Evolutionary conservation across 2,888 invertebrate genomes (phyloP), one percentile per base, ranked within the genome.

Genomic region (Zaprionus lineosus): DNA sequence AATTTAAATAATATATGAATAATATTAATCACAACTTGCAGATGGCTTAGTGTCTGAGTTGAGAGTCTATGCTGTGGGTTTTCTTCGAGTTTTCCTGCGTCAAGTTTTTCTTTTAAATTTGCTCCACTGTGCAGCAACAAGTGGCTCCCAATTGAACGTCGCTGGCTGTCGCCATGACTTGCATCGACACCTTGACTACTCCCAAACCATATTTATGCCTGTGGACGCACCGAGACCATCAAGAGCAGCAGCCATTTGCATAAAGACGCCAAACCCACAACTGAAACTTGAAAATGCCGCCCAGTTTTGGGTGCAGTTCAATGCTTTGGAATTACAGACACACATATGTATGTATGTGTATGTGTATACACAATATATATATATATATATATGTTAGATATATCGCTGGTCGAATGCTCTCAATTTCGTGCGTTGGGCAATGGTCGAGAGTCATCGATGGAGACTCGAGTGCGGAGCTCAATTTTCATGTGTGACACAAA

Each of bases 391-490:
- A n/a, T n/a, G n/a, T n/a, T n/a, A n/a, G n/a, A n/a, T 69, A 51
- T 64, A 60, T 56, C 65, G 77, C 56, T 37, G 36, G 46, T 31
- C 6, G 59, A 28, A 26, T 43, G 74, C 57, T 56, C 75, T 52
- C 71, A 75, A 71, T 68, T 57, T 31, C 36, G 62, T 47, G 60
- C 84, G 71, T 84, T 78, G 62, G 56, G 78, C 78, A 82, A 84
- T 47, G 44, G 39, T 58, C 47, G 34, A 39, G 48, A 73, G 81
- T 53, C 53, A 41, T 57, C 55, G 47, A 60, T 70, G 59, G 29
- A 56, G 34, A 24, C 48, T 39, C 16, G 15, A 31, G 47, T 46
- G 19, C 39, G 39, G 12, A 60, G 39, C 26, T 40, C 40, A 19
- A 5, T 44, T 9, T 21, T 6, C 21, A 36, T 65, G 37, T 78